phyloP scores from a whole-genome alignment of 2,888 invertebrate genomes.

The Bruchidius siliquastri region DNA sequence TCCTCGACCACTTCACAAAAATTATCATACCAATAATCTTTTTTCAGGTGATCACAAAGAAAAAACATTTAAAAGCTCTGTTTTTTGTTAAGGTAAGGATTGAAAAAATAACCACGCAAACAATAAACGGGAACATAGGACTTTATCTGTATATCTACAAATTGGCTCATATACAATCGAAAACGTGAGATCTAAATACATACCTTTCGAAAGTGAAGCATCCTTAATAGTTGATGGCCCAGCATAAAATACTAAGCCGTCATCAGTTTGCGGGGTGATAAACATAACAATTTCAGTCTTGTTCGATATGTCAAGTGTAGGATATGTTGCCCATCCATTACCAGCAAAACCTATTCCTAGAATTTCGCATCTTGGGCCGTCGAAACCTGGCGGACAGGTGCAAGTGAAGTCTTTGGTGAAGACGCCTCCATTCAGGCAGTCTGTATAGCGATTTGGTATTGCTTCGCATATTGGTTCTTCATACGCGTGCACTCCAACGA shows the following conservation, averaged over 20 bases:
- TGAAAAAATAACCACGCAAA: too few species aligned
- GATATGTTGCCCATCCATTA: slow-evolving; percentile 91
- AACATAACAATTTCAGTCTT: slow-evolving; percentile 78
- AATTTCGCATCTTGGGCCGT: slow-evolving; percentile 88
- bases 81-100: too few species aligned
- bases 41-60: too few species aligned
- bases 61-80: too few species aligned
- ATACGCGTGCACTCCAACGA: slow-evolving; percentile 86
- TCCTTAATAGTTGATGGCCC: slow-evolving; percentile 65
- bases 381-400: slow-evolving; percentile 69
- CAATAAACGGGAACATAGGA: too few species aligned
- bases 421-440: slow-evolving; percentile 49
- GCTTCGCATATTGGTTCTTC: slow-evolving; percentile 75
- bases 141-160: too few species aligned
- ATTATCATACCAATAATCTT: too few species aligned
- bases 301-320: slow-evolving; percentile 80
- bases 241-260: slow-evolving; percentile 85
- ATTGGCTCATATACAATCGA: too few species aligned
- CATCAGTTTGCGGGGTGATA: slow-evolving; percentile 68
- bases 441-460: slow-evolving; percentile 22
- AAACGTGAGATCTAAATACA: too few species aligned
- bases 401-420: slow-evolving; percentile 60
- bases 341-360: slow-evolving; percentile 83
- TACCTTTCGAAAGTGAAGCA: slow-evolving; percentile 62
- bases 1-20: too few species aligned